Conservation (phyloP, 2,888 invertebrate genomes). For the Zeuzera pyrina region DNA sequence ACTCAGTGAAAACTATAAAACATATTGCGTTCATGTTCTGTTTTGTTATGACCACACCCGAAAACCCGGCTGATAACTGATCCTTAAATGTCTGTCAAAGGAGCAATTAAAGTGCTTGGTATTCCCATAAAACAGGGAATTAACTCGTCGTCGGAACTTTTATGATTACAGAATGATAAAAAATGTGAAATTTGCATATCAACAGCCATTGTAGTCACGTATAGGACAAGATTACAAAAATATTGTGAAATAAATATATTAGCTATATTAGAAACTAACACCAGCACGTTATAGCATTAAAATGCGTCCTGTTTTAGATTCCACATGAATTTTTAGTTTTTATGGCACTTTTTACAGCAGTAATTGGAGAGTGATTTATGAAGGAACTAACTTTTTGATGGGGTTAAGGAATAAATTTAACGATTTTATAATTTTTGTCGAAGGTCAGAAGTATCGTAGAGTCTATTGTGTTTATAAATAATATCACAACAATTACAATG, state of each 20-base stretch:
- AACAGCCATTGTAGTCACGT: not conserved
- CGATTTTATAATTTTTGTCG: slow-evolving; percentile 36
- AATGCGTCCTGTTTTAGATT: not conserved
- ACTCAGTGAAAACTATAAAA: slow-evolving; percentile 54
- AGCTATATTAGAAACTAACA: not conserved
- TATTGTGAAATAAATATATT: too few relatives aligned
- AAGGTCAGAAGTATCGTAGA: slow-evolving; percentile 21
- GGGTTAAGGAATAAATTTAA: slow-evolving; percentile 27
- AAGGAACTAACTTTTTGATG: slow-evolving; percentile 26
- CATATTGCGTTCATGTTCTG: slow-evolving; percentile 55
- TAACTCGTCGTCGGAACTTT: slow-evolving; percentile 33
- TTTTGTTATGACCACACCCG: slow-evolving; percentile 60
- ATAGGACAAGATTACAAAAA: not conserved
- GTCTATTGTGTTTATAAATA: too few relatives aligned
- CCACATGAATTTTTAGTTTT: slow-evolving; percentile 26
- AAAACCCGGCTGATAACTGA: slow-evolving; percentile 43
- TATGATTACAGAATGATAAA: not conserved
- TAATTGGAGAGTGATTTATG: slow-evolving; percentile 43
- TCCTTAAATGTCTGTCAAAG: slow-evolving; percentile 66
- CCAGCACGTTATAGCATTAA: not conserved
- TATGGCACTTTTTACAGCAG: slow-evolving; percentile 33
- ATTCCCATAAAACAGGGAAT: slow-evolving; percentile 55
- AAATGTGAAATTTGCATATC: not conserved
- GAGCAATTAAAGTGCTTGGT: slow-evolving; percentile 65
- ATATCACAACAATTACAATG: too few relatives aligned